These are phyloP conservation scores for Palythoa grandis DNA, from an alignment of 92 coral and sea anemone species.

Conservation along the genomic window DNA sequence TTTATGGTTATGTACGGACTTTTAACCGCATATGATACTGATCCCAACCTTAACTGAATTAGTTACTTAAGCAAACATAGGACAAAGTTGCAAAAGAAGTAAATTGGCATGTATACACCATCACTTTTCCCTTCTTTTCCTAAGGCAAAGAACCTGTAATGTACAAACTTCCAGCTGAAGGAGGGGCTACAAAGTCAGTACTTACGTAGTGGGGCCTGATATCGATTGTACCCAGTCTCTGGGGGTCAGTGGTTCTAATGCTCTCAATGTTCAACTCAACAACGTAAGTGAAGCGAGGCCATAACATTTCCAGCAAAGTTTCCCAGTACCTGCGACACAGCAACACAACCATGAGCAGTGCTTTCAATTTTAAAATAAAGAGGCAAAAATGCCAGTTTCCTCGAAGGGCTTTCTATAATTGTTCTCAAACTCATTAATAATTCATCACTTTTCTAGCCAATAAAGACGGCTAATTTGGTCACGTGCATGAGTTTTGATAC, in stretches of 20 bases:
- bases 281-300: conserved; percentile 97
- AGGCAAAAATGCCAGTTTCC: no score
- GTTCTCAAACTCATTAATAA: no score
- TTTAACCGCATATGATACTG: no score
- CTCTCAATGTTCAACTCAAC: conserved; percentile 97
- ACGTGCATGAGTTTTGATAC: no score
- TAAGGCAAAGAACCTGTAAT: not conserved
- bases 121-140: not conserved
- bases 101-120: no score
- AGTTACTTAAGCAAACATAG: no score
- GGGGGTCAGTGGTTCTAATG: conserved; percentile 91
- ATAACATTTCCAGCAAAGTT: conserved; percentile 93
- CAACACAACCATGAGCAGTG: not conserved
- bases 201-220: conserved; percentile 97
- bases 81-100: no score
- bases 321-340: conserved; percentile 87
- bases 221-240: conserved; percentile 92
- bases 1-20: no score
- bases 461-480: no score
- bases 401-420: no score
- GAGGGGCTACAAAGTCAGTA: not conserved
- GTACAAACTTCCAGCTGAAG: not conserved
- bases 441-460: no score
- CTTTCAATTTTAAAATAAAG: not conserved
- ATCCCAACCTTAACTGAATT: no score